Percentiles rank a stretch among this genome's conserved stretches.
Conservation (phyloP, 2,113 vertebrate species). For the Mormoops blainvillei region DNA sequence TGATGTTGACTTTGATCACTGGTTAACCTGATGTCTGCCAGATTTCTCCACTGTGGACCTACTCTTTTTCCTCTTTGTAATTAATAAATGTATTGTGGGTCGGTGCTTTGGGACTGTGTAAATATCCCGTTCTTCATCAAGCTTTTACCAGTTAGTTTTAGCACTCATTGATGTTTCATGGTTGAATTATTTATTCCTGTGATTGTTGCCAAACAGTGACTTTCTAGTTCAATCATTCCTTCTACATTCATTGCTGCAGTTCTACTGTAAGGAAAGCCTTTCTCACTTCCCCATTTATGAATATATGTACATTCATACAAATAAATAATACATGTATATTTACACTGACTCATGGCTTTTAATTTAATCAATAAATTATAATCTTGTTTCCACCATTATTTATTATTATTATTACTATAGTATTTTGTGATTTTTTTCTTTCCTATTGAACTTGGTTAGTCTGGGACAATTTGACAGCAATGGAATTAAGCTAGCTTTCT, state of each 20-base stretch:
- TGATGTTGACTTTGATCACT: neutral
- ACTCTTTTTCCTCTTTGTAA: neutral
- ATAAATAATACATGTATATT: neutral
- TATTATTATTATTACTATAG: neutral
- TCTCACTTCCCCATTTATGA: neutral
- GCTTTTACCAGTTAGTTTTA: neutral
- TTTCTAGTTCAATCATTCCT: neutral
- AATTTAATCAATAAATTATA: neutral
- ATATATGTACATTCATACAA: neutral
- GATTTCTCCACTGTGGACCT: neutral
- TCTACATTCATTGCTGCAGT: neutral
- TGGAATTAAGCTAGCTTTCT: neutral
- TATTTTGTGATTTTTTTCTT: neutral
- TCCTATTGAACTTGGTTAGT: neutral
- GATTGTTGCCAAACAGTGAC: neutral
- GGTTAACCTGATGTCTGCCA: neutral
- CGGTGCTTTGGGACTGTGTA: neutral
- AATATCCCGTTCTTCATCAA: neutral
- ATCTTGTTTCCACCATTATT: neutral
- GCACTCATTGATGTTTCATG: neutral
- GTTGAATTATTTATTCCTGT: neutral
- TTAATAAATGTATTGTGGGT: neutral
- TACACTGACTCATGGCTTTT: neutral
- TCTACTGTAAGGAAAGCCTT: neutral
- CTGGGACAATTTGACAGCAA: neutral